These are phyloP conservation scores for Drosophila aldrichi DNA, from an alignment of 2,888 invertebrate species.

Conservation along the genomic window DNA sequence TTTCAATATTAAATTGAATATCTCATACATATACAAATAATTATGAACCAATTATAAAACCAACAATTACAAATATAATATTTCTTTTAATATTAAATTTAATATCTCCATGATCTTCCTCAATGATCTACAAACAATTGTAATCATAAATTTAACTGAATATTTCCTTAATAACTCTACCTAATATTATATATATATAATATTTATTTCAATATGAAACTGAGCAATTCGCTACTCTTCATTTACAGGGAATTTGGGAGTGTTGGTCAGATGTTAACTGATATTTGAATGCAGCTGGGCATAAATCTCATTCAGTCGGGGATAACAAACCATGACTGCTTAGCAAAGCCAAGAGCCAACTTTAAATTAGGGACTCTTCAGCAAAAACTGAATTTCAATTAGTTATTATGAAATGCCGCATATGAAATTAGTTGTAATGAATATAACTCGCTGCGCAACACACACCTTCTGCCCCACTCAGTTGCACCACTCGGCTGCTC, in stretches of 20 bases:
- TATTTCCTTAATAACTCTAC: no score
- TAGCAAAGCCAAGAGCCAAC: conserved; percentile 12
- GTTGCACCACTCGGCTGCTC: neutral
- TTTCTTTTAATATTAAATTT: no score
- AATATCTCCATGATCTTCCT: neutral
- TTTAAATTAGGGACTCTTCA: conserved; percentile 24
- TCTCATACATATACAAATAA: no score
- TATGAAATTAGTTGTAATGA: conserved; percentile 52
- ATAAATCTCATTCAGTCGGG: conserved; percentile 2
- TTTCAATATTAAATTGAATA: no score
- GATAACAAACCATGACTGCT: conserved; percentile 26
- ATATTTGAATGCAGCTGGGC: neutral
- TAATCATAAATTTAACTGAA: no score
- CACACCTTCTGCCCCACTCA: conserved; percentile 31
- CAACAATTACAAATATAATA: neutral
- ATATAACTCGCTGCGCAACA: conserved; percentile 38
- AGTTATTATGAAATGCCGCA: conserved; percentile 48
- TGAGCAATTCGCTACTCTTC: no score
- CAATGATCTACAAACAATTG: no score
- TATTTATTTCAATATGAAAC: neutral
- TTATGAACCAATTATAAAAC: no score
- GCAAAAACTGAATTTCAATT: conserved; percentile 52
- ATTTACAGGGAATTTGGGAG: neutral
- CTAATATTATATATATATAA: neutral
- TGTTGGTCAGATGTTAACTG: neutral